These are phyloP conservation scores for Platycheirus rosarum DNA, from an alignment of 2,888 invertebrate species.

Conservation along the genomic window DNA sequence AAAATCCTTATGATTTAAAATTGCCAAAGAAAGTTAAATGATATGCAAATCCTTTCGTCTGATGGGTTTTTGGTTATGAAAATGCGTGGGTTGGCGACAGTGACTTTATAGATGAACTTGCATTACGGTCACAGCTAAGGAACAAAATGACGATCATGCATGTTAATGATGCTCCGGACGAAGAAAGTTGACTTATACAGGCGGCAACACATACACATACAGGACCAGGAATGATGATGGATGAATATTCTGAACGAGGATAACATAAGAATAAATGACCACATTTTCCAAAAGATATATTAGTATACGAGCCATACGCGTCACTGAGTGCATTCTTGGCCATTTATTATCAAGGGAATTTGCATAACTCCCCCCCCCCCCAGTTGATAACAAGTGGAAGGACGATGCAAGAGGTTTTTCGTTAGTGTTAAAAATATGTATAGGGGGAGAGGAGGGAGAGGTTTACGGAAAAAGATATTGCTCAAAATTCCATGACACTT, in stretches of 20 bases:
- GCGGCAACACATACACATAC: conserved; percentile 1
- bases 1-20: conserved; percentile 4
- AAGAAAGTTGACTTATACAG: conserved; percentile 26
- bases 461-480: conserved; percentile 27
- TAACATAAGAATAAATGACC: conserved; percentile 70
- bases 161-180: conserved; percentile 55
- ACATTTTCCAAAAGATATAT: conserved; percentile 43
- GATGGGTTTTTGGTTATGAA: conserved; percentile 1
- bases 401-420: conserved; percentile 10
- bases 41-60: conserved; percentile 9
- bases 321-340: conserved; percentile 66
- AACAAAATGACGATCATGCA: conserved; percentile 55
- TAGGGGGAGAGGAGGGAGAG: conserved; percentile 11
- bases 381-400: conserved; percentile 17
- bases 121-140: neutral
- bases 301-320: conserved; percentile 21
- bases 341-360: conserved; percentile 63
- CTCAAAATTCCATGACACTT: conserved; percentile 26
- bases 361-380: conserved; percentile 44
- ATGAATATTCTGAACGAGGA: conserved; percentile 60
- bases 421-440: neutral
- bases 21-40: conserved; percentile 3
- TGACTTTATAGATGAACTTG: conserved; percentile 28
- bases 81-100: conserved; percentile 45
- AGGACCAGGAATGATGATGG: conserved; percentile 46